Evolutionary conservation across 2,113 vertebrate species (phyloP).

Genomic region (Anguilla japonica): DNA sequence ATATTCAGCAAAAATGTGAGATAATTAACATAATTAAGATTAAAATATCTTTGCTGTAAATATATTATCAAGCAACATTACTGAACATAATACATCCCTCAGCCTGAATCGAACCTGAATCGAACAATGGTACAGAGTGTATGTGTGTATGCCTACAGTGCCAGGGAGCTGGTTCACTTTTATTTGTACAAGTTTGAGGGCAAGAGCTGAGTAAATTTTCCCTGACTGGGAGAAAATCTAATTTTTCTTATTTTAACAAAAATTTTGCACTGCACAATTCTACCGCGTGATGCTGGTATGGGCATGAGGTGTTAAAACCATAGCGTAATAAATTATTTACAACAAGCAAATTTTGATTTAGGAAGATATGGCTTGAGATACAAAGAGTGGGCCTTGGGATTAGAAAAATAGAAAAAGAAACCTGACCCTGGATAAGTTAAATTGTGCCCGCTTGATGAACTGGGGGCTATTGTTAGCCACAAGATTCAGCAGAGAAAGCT

Average conservation of each 20-base stretch:
- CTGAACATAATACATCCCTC: no score
- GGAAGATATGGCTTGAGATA: constrained; percentile 7
- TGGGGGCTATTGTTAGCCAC: constrained; percentile 33
- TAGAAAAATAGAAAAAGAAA: constrained; percentile 11
- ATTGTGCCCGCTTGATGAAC: constrained; percentile 29
- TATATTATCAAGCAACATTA: background rate
- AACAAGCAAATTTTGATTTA: no score
- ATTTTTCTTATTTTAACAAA: background rate
- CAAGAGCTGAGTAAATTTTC: background rate
- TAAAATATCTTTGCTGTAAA: background rate
- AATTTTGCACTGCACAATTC: background rate
- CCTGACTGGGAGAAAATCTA: background rate
- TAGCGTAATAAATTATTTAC: no score
- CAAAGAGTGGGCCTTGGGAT: constrained; percentile 18
- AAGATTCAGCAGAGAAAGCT: constrained; percentile 36
- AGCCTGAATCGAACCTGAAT: background rate
- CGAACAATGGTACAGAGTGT: background rate
- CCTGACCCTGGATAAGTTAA: constrained; percentile 10
- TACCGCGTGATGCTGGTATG: no score
- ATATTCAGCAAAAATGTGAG: no score
- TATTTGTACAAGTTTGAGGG: background rate
- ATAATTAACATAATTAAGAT: background rate
- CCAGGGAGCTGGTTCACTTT: background rate
- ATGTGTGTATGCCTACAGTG: background rate
- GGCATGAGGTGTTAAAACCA: no score